Conservation (phyloP, 2,113 vertebrate species). For the Brachyistius frenatus region DNA sequence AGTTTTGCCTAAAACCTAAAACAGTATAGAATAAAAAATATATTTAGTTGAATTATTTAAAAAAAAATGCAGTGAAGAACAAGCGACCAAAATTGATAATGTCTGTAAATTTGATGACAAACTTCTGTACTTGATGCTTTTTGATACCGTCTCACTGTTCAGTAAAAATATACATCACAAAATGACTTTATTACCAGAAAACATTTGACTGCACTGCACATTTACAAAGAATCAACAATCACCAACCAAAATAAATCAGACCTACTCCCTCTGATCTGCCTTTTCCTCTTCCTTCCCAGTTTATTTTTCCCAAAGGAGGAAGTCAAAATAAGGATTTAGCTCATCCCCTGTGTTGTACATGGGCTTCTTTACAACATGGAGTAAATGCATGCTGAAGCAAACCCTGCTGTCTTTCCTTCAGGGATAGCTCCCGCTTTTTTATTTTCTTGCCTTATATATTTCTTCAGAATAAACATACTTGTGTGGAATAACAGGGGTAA, state of each 20-base stretch:
- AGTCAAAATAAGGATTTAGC: slow-evolving; percentile 23
- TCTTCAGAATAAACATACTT: background rate
- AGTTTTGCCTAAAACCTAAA: too few relatives aligned
- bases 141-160: too few relatives aligned
- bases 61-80: too few relatives aligned
- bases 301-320: slow-evolving; percentile 51
- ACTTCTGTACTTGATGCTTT: too few relatives aligned
- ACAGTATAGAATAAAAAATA: too few relatives aligned
- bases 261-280: background rate
- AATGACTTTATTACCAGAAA: too few relatives aligned
- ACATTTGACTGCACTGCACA: too few relatives aligned
- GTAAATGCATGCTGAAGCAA: background rate
- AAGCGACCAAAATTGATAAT: too few relatives aligned
- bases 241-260: slow-evolving; percentile 8
- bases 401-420: background rate
- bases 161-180: too few relatives aligned
- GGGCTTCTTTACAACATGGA: background rate
- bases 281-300: slow-evolving; percentile 37
- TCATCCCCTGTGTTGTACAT: background rate
- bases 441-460: background rate
- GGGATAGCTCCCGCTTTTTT: background rate
- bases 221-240: slow-evolving; percentile 8
- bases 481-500: background rate
- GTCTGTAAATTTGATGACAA: too few relatives aligned
- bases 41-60: too few relatives aligned